Evolutionary conservation across 2,888 invertebrate species (phyloP).

Genomic region (Eupithecia centaureata): DNA sequence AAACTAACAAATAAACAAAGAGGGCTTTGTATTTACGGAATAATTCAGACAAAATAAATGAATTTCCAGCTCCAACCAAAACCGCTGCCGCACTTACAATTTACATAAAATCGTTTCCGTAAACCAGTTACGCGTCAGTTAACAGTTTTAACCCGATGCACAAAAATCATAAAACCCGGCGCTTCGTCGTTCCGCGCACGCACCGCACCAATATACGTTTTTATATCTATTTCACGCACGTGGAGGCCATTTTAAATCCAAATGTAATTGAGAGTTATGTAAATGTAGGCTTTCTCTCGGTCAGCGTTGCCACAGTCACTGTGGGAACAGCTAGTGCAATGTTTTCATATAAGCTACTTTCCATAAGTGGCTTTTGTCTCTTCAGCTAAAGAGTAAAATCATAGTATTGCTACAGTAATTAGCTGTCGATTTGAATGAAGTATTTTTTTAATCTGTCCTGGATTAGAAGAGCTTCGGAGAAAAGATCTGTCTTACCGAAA

Average conservation of each 20-base stretch:
- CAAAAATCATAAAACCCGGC: conserved; percentile 54
- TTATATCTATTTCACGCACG: conserved; percentile 63
- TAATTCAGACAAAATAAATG: conserved; percentile 4
- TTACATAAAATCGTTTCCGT: conserved; percentile 20
- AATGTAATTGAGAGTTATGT: conserved; percentile 67
- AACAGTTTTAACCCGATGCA: conserved; percentile 48
- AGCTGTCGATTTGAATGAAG: too few species aligned
- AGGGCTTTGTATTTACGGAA: conserved; percentile 6
- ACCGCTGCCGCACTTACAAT: conserved; percentile 16
- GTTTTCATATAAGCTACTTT: background rate
- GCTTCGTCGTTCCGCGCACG: conserved; percentile 40
- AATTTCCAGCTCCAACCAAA: conserved; percentile 8
- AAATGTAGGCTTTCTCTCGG: conserved; percentile 50
- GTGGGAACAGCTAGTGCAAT: conserved; percentile 16
- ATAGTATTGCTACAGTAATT: too few species aligned
- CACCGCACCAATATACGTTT: conserved; percentile 54
- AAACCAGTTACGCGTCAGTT: conserved; percentile 27
- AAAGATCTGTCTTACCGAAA: background rate
- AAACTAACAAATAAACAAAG: background rate
- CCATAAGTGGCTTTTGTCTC: too few species aligned
- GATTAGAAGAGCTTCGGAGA: too few species aligned
- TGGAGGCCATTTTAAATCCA: conserved; percentile 63
- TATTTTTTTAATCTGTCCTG: too few species aligned
- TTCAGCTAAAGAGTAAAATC: too few species aligned
- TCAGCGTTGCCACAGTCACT: conserved; percentile 30